These are phyloP conservation scores for Pachypanchax playfairii DNA, from an alignment of 2,113 vertebrate genomes.

Conservation along the genomic window DNA sequence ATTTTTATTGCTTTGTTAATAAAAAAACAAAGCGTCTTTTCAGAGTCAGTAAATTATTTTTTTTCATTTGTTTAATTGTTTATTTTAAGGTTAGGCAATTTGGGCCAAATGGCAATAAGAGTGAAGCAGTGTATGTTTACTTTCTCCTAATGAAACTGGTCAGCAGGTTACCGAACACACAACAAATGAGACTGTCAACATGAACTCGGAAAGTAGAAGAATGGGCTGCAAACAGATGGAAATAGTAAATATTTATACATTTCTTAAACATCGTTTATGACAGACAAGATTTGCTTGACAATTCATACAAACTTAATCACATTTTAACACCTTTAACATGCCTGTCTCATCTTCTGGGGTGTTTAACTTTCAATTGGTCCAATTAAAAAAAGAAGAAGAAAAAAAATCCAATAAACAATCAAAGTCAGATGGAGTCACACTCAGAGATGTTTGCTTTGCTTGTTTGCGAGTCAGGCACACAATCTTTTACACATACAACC, in stretches of 20 bases:
- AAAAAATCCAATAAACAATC: conserved; percentile 6
- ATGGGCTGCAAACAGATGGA: not conserved
- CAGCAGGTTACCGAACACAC: too few species aligned
- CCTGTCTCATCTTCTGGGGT: conserved; percentile 1
- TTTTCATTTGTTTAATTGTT: too few species aligned
- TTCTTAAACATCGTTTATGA: not conserved
- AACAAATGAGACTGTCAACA: too few species aligned
- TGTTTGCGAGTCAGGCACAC: conserved; percentile 9
- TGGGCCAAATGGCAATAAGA: too few species aligned
- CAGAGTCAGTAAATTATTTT: too few species aligned
- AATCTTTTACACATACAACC: conserved; percentile 3
- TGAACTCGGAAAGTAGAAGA: too few species aligned
- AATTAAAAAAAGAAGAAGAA: too few species aligned
- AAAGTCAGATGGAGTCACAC: conserved; percentile 13
- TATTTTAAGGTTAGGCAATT: too few species aligned
- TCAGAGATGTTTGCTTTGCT: conserved; percentile 22
- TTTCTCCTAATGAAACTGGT: too few species aligned
- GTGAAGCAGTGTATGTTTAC: too few species aligned
- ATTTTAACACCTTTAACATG: conserved; percentile 19
- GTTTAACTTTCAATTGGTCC: conserved; percentile 16
- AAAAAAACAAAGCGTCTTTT: too few species aligned
- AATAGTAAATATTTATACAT: not conserved
- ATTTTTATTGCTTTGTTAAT: too few species aligned
- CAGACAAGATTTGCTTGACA: conserved; percentile 18
- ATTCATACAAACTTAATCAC: not conserved